Evolutionary conservation across 2,888 invertebrate species (phyloP), one percentile per base, ranked within the genome.

Genomic region (Psococerastis gibbosa): DNA sequence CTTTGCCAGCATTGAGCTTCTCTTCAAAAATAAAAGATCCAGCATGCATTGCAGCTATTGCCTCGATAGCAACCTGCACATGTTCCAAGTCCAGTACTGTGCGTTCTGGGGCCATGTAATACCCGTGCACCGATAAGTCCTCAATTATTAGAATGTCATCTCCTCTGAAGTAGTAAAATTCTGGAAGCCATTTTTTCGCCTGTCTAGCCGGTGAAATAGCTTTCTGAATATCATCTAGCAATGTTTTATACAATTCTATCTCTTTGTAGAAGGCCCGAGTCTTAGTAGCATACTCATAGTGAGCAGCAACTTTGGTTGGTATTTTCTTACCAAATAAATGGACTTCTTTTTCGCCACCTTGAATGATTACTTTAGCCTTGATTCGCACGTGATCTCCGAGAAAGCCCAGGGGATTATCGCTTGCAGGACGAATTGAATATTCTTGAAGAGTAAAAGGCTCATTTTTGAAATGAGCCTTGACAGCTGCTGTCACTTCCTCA

Each of bases 251-350:
- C 38, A 38, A 13, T 38, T 18, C 38, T 6, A 38, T 38, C 22
- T 38, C 38, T 20, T 38, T 38, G 18, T 17, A 38, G 22, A 38
- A 38, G n/a, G 38, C 38, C 18, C 38, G 6, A 6, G 38, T 17
- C 20, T 38, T 38, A 6, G n/a, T n/a, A 20, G 38, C 38, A 38
- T 38, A 38, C 11, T 38, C 38, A 6, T 20, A 38, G 20, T 38
- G 38, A 13, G 8, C 5, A 38, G 20, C 17, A 16, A 38, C 38
- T 38, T 38, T 22, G 4, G 38, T 38, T 18, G 38, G 38, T 9
- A 38, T 18, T 20, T 38, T 38, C 20, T 38, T 38, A 5, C n/a
- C 38, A 11, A 38, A 38, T 18, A 18, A 38, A 20, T 17, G 9
- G 6, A 27, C 6, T 27, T 27, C 11, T 27, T 27, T 27, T 11